These are phyloP conservation scores for Myopa tessellatipennis DNA, from an alignment of 2,888 invertebrate species.

Conservation along the genomic window DNA sequence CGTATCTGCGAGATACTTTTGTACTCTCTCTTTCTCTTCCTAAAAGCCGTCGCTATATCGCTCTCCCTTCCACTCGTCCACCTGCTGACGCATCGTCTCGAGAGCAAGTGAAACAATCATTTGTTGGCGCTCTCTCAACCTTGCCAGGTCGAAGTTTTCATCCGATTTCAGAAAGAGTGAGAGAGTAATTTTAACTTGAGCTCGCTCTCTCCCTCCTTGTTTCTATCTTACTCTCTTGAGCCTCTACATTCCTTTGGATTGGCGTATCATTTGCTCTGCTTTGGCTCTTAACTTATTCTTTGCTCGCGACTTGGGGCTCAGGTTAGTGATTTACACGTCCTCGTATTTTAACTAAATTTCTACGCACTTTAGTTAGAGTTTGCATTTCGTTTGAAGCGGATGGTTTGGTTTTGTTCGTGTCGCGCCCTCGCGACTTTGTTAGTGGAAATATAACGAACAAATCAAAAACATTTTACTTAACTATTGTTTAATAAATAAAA, in stretches of 20 bases:
- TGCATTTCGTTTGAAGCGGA: slow-evolving; percentile 66
- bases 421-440: slow-evolving; percentile 56
- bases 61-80: slow-evolving; percentile 36
- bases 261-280: neutral
- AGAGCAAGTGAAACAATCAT: slow-evolving; percentile 43
- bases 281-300: neutral
- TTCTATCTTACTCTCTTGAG: slow-evolving; percentile 23
- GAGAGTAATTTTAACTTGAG: neutral
- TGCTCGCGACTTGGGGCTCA: neutral
- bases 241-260: neutral
- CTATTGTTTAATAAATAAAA: slow-evolving; percentile 15
- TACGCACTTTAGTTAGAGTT: slow-evolving; percentile 65
- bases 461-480: slow-evolving; percentile 10
- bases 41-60: slow-evolving; percentile 23
- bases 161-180: neutral
- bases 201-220: neutral
- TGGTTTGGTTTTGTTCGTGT: slow-evolving; percentile 55
- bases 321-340: slow-evolving; percentile 21
- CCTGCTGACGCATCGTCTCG: slow-evolving; percentile 44
- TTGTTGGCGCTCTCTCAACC: slow-evolving; percentile 37
- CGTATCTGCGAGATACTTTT: slow-evolving; percentile 34
- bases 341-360: slow-evolving; percentile 44
- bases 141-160: slow-evolving; percentile 20
- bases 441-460: slow-evolving; percentile 32
- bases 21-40: neutral